These are phyloP conservation scores for Plutomurus gul DNA, from an alignment of 1,140 invertebrate species.

Conservation along the genomic window DNA sequence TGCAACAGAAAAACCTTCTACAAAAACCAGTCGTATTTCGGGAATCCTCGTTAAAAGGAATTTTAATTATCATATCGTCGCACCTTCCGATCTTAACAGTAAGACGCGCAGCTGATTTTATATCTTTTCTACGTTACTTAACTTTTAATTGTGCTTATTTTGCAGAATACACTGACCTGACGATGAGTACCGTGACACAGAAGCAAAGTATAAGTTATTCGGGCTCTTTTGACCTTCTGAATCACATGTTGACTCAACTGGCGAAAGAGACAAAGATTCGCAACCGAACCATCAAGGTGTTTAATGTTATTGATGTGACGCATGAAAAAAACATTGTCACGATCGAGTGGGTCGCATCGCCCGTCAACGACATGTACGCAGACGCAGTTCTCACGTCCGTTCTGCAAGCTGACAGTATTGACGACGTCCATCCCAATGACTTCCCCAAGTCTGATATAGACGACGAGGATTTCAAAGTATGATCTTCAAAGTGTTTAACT, in stretches of 20 bases:
- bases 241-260: conserved; percentile 80
- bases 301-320: conserved; percentile 74
- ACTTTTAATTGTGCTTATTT: background rate
- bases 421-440: conserved; percentile 64
- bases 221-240: conserved; percentile 76
- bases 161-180: conserved; percentile 93
- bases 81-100: conserved; percentile 87
- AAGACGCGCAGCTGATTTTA: no score
- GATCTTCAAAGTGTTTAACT: no score
- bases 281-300: conserved; percentile 74
- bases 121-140: conserved; percentile 36
- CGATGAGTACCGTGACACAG: conserved; percentile 88
- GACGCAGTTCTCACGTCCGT: conserved; percentile 88
- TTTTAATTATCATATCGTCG: conserved; percentile 96
- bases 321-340: conserved; percentile 83
- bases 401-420: conserved; percentile 71
- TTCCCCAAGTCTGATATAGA: conserved; percentile 71
- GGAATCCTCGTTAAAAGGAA: conserved; percentile 96
- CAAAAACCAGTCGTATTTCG: conserved; percentile 71
- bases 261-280: conserved; percentile 77
- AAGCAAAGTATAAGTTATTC: conserved; percentile 85
- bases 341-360: conserved; percentile 91
- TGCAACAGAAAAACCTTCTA: conserved; percentile 78
- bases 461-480: conserved; percentile 83
- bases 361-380: conserved; percentile 96